Evolutionary conservation across 2,797 vertebrate genomes (phyloP).

Genomic region (Babyrousa celebensis): DNA sequence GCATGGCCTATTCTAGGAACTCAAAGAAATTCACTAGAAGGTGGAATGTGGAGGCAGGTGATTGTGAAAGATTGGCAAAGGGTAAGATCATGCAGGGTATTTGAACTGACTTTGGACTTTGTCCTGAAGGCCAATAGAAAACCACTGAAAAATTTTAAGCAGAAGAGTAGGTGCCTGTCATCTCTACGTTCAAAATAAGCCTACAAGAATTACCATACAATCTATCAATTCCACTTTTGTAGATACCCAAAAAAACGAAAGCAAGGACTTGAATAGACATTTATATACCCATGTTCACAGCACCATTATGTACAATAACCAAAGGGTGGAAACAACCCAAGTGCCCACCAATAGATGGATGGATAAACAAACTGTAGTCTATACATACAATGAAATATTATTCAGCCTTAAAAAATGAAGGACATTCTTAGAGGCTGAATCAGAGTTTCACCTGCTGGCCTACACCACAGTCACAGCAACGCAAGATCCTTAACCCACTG

Average conservation of each 20-base stretch:
- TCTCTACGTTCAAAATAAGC: slow-evolving; percentile 40
- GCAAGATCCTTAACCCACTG: no score
- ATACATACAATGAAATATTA: background rate
- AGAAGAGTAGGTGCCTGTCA: background rate
- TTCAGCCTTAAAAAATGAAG: background rate
- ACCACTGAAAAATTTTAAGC: background rate
- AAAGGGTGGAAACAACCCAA: background rate
- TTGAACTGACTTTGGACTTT: slow-evolving; percentile 32
- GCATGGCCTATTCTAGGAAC: background rate
- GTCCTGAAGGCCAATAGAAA: slow-evolving; percentile 1
- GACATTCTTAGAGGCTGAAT: no score
- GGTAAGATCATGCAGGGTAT: background rate
- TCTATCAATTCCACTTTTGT: background rate
- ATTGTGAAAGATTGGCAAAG: background rate
- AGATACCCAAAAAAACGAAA: background rate
- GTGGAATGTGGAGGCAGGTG: background rate
- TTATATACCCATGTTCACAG: background rate
- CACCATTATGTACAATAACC: background rate
- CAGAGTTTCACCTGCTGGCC: no score
- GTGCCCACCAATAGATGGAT: background rate
- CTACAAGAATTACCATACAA: background rate
- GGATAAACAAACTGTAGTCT: background rate
- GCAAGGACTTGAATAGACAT: background rate
- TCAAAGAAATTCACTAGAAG: background rate
- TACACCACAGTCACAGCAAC: no score